phyloP scores from a whole-genome alignment of 2,888 invertebrate species.

The Formica aserva region DNA sequence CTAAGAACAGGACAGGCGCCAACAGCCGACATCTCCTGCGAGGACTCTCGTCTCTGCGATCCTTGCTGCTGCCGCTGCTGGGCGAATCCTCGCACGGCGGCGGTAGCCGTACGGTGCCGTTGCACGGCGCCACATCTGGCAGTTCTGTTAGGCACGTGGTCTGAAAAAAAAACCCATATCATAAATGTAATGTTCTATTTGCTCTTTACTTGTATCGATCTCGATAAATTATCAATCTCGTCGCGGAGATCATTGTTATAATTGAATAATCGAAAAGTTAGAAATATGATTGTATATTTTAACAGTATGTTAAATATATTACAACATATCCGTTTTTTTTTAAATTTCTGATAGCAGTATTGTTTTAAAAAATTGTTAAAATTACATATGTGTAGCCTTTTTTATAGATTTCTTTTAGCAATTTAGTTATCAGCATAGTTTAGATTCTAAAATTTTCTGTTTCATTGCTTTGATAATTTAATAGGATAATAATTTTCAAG shows the following conservation, averaged over 20 bases:
- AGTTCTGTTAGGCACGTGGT: constrained; percentile 86
- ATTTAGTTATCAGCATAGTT: not conserved
- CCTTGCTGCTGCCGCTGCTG: constrained; percentile 85
- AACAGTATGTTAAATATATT: not conserved
- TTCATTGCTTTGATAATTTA: not conserved
- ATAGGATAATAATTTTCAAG: not conserved
- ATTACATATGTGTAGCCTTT: not conserved
- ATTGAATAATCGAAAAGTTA: not conserved
- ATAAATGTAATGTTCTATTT: not conserved
- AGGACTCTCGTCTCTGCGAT: constrained; percentile 81
- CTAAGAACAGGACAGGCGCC: constrained; percentile 82
- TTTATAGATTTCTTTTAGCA: not conserved
- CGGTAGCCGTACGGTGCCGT: constrained; percentile 83
- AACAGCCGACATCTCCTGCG: constrained; percentile 83
- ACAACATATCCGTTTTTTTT: not conserved
- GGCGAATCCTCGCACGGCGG: constrained; percentile 85
- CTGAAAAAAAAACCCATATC: constrained; percentile 75
- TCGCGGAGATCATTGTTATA: not conserved
- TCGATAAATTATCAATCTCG: constrained; percentile 4
- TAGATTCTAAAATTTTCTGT: not conserved
- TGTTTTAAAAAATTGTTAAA: not conserved
- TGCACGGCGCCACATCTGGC: constrained; percentile 86
- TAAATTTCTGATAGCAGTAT: not conserved
- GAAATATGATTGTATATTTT: not conserved
- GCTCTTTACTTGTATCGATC: not conserved